Conservation (phyloP, 1,140 invertebrate genomes). For the Zaprionus ghesquierei region DNA sequence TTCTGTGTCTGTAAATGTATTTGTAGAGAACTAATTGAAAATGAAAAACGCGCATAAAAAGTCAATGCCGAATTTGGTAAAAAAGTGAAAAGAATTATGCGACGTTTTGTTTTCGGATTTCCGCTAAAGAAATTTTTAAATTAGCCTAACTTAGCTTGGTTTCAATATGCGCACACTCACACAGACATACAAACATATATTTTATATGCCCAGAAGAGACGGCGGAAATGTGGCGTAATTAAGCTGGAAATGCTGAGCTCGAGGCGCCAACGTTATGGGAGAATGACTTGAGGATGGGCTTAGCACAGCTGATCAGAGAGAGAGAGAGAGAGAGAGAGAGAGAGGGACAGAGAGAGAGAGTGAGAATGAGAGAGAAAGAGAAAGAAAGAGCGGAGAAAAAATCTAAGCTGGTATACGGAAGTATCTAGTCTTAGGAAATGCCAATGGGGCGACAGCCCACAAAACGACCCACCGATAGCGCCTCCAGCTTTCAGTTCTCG, state of each 20-base stretch:
- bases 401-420: background rate
- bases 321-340: background rate
- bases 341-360: background rate
- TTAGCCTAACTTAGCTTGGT: slow-evolving; percentile 41
- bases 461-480: slow-evolving; percentile 13
- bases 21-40: slow-evolving; percentile 49
- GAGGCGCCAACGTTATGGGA: slow-evolving; percentile 54
- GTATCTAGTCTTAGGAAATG: slow-evolving; percentile 48
- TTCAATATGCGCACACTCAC: background rate
- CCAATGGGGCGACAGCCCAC: slow-evolving; percentile 19
- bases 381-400: background rate
- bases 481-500: slow-evolving; percentile 41
- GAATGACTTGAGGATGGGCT: slow-evolving; percentile 24
- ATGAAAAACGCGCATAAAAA: slow-evolving; percentile 41
- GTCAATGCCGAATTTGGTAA: slow-evolving; percentile 64
- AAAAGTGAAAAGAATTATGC: slow-evolving; percentile 77
- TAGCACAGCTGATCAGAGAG: slow-evolving; percentile 14
- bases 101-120: slow-evolving; percentile 56
- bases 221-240: slow-evolving; percentile 67
- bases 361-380: background rate
- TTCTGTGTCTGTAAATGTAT: slow-evolving; percentile 27
- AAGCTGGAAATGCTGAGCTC: slow-evolving; percentile 46
- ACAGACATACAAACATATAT: background rate
- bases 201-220: background rate
- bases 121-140: slow-evolving; percentile 66